Evolutionary conservation across 2,888 invertebrate species (phyloP).

Genomic region (Caenorhabditis plicata): DNA sequence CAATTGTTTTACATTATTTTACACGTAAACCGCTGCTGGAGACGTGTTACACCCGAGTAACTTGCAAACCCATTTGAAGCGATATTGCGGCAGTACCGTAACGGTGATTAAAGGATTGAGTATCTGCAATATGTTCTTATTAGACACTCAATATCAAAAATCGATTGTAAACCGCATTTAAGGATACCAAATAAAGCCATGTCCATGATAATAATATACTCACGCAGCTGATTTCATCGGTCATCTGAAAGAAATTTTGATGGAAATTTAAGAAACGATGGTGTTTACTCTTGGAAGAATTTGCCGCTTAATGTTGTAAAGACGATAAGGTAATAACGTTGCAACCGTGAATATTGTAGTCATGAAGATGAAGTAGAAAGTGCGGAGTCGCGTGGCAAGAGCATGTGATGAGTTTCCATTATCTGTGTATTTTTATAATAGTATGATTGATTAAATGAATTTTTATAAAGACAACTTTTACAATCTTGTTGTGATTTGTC

Average conservation of each 20-base stretch:
- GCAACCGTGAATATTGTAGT: constrained; percentile 58
- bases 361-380: constrained; percentile 65
- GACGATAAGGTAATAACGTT: constrained; percentile 59
- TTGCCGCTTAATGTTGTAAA: constrained; percentile 39
- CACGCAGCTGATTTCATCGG: constrained; percentile 30
- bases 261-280: not conserved
- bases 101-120: constrained; percentile 63
- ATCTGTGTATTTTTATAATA: constrained; percentile 8
- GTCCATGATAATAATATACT: constrained; percentile 50
- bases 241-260: constrained; percentile 8
- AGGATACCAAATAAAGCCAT: constrained; percentile 56
- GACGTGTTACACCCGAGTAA: constrained; percentile 12
- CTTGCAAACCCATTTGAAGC: constrained; percentile 36
- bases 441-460: not conserved
- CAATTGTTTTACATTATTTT: not conserved
- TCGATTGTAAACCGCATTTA: constrained; percentile 60
- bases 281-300: constrained; percentile 13
- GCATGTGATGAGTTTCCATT: constrained; percentile 39
- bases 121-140: constrained; percentile 46
- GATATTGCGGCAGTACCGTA: constrained; percentile 64
- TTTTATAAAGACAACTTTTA: not conserved
- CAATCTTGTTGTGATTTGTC: too few relatives aligned
- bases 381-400: constrained; percentile 51
- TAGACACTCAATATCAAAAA: not conserved
- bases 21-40: constrained; percentile 25